Evolutionary conservation across 2,888 invertebrate species (phyloP).

Genomic region (Lapara coniferarum): DNA sequence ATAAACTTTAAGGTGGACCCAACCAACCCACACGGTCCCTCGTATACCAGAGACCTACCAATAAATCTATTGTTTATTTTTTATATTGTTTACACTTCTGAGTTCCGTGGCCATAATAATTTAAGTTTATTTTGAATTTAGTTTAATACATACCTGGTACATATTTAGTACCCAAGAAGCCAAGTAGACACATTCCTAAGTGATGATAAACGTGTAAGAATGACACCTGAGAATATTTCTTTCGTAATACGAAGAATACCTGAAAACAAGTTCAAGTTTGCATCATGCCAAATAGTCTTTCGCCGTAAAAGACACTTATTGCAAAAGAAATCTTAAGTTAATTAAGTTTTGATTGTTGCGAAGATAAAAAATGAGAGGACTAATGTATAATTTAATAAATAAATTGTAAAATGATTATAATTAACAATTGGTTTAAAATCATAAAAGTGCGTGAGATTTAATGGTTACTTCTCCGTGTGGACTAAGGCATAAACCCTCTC

Average conservation of each 20-base stretch:
- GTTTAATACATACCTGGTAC: slow-evolving; percentile 64
- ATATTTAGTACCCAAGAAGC: slow-evolving; percentile 76
- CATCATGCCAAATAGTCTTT: neutral
- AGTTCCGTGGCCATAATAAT: too few relatives aligned
- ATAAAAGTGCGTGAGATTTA: neutral
- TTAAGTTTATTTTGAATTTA: neutral
- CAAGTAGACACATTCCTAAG: slow-evolving; percentile 75
- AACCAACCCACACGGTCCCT: too few relatives aligned
- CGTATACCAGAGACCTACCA: too few relatives aligned
- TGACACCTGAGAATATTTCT: slow-evolving; percentile 75
- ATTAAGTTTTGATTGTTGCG: neutral
- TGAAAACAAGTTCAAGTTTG: slow-evolving; percentile 41
- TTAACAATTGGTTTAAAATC: neutral
- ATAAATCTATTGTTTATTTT: too few relatives aligned
- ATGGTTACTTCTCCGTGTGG: too few relatives aligned
- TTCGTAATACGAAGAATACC: slow-evolving; percentile 79
- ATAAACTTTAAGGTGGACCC: too few relatives aligned
- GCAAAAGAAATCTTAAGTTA: neutral
- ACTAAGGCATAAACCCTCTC: too few relatives aligned
- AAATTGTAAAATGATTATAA: too few relatives aligned
- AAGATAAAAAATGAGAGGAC: too few relatives aligned
- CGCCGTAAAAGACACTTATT: neutral
- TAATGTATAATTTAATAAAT: too few relatives aligned
- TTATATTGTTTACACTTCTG: too few relatives aligned
- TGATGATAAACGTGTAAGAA: slow-evolving; percentile 80